Conservation (phyloP, 2,888 invertebrate genomes). For the Apamea monoglypha region DNA sequence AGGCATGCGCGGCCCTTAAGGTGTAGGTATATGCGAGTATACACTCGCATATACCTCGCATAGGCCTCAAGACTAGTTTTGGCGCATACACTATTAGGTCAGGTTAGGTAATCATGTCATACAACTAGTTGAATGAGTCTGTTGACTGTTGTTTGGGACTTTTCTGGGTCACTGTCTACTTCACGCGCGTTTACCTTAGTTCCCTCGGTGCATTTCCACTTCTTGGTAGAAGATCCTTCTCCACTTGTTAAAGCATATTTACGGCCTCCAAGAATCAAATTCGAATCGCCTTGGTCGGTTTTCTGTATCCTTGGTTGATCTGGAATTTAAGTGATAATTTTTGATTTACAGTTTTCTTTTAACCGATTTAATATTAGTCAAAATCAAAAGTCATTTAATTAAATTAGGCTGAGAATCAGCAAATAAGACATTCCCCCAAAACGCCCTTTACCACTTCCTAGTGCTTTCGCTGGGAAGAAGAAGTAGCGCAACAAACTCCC, state of each 20-base stretch:
- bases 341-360: neutral
- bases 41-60: no score
- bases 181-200: neutral
- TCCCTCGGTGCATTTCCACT: constrained; percentile 42
- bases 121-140: constrained; percentile 1
- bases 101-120: neutral
- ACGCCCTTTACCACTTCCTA: no score
- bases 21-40: no score
- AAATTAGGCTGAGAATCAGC: no score
- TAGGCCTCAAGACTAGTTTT: neutral
- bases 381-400: no score
- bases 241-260: constrained; percentile 24
- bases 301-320: constrained; percentile 19
- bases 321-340: constrained; percentile 22
- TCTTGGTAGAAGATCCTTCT: constrained; percentile 13
- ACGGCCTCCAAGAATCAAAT: constrained; percentile 29
- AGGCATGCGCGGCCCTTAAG: neutral
- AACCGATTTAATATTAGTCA: neutral
- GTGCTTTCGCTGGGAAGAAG: no score
- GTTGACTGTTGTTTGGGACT: neutral
- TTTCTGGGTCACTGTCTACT: neutral
- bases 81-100: neutral
- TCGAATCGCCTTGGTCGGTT: constrained; percentile 35
- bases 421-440: no score
- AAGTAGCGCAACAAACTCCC: no score